phyloP scores from a whole-genome alignment of 2,113 vertebrate genomes.

The Oreochromis niloticus region DNA sequence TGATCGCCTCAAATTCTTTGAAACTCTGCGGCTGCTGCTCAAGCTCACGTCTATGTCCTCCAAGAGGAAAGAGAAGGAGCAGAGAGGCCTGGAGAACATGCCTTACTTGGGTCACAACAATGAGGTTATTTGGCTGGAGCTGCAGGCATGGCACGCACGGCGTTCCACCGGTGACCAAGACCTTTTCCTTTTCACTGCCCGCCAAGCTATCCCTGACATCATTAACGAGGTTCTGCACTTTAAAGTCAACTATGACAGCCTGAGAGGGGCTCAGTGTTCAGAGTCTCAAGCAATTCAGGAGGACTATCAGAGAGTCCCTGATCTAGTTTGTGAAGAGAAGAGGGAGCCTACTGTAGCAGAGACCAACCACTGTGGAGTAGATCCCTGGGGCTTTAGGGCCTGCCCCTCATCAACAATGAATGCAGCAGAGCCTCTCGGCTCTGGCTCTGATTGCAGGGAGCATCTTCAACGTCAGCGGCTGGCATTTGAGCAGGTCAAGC shows the following conservation, averaged over 20 bases:
- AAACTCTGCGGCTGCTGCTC: conserved; percentile 92
- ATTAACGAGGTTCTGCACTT: conserved; percentile 95
- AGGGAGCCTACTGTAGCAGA: conserved; percentile 66
- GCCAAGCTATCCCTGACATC: conserved; percentile 94
- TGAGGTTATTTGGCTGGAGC: conserved; percentile 96
- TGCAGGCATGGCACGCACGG: conserved; percentile 97
- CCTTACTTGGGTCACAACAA: conserved; percentile 91
- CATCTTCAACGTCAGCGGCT: conserved; percentile 89
- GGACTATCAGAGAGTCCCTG: conserved; percentile 5
- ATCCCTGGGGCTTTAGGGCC: conserved; percentile 60
- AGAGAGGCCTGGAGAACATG: conserved; percentile 88
- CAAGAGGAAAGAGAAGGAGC: conserved; percentile 98
- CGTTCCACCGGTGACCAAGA: conserved; percentile 93
- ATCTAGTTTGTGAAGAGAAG: conserved; percentile 24
- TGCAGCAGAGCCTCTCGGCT: conserved; percentile 66
- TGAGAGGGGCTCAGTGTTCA: conserved; percentile 58
- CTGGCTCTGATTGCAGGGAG: conserved; percentile 76
- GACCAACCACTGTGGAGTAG: conserved; percentile 63
- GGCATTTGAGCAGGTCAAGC: conserved; percentile 94
- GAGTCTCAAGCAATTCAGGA: conserved; percentile 48
- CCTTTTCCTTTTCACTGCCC: conserved; percentile 91
- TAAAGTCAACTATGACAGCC: conserved; percentile 86
- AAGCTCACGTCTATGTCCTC: conserved; percentile 99
- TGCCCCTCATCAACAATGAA: conserved; percentile 50
- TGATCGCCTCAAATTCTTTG: conserved; percentile 97